Evolutionary conservation across 1,140 invertebrate species (phyloP), one percentile per base, ranked within the genome.

Genomic region (Portunus trituberculatus): DNA sequence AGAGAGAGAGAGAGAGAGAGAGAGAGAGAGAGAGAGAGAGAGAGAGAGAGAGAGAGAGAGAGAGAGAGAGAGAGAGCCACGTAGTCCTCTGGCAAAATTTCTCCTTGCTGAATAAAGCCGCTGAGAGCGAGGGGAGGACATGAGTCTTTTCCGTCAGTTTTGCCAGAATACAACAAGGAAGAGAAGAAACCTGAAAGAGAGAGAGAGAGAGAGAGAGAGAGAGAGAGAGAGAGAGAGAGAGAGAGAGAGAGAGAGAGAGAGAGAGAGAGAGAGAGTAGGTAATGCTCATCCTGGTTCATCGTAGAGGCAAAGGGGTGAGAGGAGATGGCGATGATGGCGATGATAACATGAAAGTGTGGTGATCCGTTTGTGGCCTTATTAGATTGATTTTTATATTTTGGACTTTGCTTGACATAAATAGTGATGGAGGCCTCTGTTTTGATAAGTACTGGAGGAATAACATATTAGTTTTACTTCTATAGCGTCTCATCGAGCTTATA

Each of bases 1-100:
- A 87, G 84, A 87, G 84, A 87, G 84, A 39, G 67, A 76, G 67
- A 76, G 67, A 76, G 67, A 59, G 52, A 59, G 25, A 76, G 67
- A 76, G 67, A 76, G 67, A 76, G 67, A 76, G 67, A 76, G 67
- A 76, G 67, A n/a, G 25, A n/a, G 67, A 76, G 67, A 76, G 67
- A 76, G 67, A 76, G 67, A 76, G 67, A 76, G 67, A 76, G 67
- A 76, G 67, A 76, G 67, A 76, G 67, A 76, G n/a, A 76, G 67
- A 76, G 67, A 76, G n/a, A 76, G 67, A 76, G 67, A 39, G 39
- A 59, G 20, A 76, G 67, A 25, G 67, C 67, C 16, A n/a, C 6
- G 67, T 20, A 76, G 67, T n/a, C 67, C 67, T 76, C 67, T n/a
- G 67, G 12, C 67, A 76, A n/a, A 8, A 76, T 76, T 76, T 76